Evolutionary conservation across 2,113 vertebrate genomes (phyloP).

Genomic region (Cygnus atratus): DNA sequence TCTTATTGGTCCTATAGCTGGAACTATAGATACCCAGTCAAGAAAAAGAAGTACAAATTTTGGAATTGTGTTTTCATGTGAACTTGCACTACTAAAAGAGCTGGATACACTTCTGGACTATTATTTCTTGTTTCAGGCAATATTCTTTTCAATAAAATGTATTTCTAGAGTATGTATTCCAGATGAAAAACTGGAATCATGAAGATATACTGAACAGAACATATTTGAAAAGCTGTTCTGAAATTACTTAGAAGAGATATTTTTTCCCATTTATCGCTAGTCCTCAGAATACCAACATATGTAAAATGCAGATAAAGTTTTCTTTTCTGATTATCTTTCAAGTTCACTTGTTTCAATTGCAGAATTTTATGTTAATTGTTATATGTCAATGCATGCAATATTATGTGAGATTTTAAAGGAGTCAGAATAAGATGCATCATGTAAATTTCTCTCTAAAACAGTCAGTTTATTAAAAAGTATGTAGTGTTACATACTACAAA

Average conservation of each 20-base stretch:
- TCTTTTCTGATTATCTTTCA: neutral
- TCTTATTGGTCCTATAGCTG: neutral
- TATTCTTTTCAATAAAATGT: neutral
- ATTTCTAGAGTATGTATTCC: neutral
- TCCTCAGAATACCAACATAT: neutral
- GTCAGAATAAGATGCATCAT: neutral
- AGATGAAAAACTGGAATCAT: neutral
- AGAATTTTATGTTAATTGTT: neutral
- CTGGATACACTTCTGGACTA: neutral
- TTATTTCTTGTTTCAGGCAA: neutral
- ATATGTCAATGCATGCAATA: neutral
- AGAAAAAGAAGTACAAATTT: neutral
- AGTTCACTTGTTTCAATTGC: neutral
- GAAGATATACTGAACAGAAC: neutral
- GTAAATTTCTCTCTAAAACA: neutral
- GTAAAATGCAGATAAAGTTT: neutral
- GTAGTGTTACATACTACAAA: neutral
- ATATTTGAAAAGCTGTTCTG: neutral
- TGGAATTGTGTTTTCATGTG: neutral
- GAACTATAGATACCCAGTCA: neutral
- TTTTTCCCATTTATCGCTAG: neutral
- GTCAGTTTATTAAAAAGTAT: neutral
- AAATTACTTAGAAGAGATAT: neutral
- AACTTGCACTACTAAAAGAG: neutral
- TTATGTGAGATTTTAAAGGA: neutral